Conservation (phyloP, 2,113 vertebrate genomes). For the Girardinichthys multiradiatus region DNA sequence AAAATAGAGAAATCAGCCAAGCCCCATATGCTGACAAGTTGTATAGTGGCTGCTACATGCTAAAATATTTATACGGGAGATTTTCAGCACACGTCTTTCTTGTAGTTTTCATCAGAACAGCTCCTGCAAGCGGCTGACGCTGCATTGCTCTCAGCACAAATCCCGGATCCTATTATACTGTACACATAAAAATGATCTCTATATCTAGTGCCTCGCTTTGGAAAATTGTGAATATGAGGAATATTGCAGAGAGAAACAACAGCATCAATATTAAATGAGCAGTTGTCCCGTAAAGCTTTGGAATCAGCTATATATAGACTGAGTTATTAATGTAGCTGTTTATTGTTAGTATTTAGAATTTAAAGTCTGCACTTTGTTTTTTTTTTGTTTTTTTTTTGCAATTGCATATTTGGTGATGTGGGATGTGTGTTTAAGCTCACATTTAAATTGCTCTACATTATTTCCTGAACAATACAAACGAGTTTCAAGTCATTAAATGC, state of each 20-base stretch:
- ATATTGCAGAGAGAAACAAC: not conserved
- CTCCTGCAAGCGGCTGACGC: constrained; percentile 45
- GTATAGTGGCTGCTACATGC: constrained; percentile 14
- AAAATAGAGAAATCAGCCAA: not conserved
- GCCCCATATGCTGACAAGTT: constrained; percentile 9
- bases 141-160: constrained; percentile 47
- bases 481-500: not conserved
- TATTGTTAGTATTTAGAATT: not conserved
- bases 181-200: constrained; percentile 22
- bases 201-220: constrained; percentile 6
- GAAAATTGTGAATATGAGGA: constrained; percentile 13
- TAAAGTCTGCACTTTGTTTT: not conserved
- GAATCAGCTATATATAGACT: not conserved
- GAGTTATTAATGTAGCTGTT: not conserved
- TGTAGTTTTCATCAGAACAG: constrained; percentile 26
- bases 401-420: not conserved
- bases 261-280: not conserved
- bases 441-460: too few relatives aligned
- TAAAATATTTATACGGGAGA: constrained; percentile 24
- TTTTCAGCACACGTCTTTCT: constrained; percentile 16
- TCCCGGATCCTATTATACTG: constrained; percentile 46
- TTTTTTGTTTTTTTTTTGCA: not conserved
- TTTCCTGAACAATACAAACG: too few relatives aligned
- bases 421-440: too few relatives aligned
- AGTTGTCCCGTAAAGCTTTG: not conserved